Base-by-base conservation (phyloP, 1,140 invertebrate species). In the Elymnias hypermnestra region DNA sequence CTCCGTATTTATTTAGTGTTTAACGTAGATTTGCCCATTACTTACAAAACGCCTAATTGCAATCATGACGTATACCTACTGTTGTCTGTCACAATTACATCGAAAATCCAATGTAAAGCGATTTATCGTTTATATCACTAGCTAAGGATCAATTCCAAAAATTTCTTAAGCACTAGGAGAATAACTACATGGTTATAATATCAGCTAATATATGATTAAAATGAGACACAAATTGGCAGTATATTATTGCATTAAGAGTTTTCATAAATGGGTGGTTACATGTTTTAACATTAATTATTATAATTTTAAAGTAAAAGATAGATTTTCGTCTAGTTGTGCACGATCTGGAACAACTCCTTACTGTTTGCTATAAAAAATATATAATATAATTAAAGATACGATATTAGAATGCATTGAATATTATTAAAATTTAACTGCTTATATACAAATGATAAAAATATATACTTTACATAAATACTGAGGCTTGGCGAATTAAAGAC, bases 321-420 rank as follows among this genome's bases (percentile, higher is more conserved):
- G 39, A 36, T 33, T 42, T 28, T 36, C 33, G 39, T 38, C 40
- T 39, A 50, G 33, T 18, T 41, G 39, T 50, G 31, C 31, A 33
- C 7, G 23, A n/a, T 50, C 38, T 26, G 39, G 33, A 31, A 43
- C 10, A 37, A 29, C 39, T 50, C 47, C 47, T 50, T 50, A 50
- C 43, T 50, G 47, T 29, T 50, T 50, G 47, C 47, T 50, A 50
- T 39, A 50, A 50, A 50, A 50, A 50, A 50, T 50, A 50, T 50
- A 29, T 43, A 43, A 21, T 38, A 50, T 37, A 25, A 50, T 43
- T 50, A 43, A 43, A 29, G 9, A 22, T 48, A 23, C 6, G 13
- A 12, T n/a, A 39, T n/a, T 39, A 15, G n/a, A n/a, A n/a, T n/a
- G n/a, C n/a, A n/a, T n/a, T n/a, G n/a, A n/a, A n/a, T n/a, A n/a